Evolutionary conservation across 2,113 vertebrate genomes (phyloP), one percentile per base, ranked within the genome.

Genomic region (Tauraco erythrolophus): DNA sequence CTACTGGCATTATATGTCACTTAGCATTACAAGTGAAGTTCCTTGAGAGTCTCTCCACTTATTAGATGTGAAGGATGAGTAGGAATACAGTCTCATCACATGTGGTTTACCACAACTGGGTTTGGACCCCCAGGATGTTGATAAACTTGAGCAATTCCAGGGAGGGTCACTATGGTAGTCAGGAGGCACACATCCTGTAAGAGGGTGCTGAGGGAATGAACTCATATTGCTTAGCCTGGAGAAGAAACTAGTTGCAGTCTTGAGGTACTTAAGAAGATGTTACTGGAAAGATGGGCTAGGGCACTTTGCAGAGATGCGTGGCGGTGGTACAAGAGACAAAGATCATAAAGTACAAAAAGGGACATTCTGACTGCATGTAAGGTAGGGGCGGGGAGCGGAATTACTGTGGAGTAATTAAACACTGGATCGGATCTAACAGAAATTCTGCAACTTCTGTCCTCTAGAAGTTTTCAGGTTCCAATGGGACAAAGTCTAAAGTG

Each of bases 301-400:
- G 19, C 8, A 17, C 25, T 92, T 81, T 39, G 23, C 14, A 31
- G 62, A 58, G 31, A 31, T 76, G 23, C 23, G 6, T n/a, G 30
- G 45, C 39, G 48, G 39, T n/a, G 61, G 11, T 50, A 43, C n/a
- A 28, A 71, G 57, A 75, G 16, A 25, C 31, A 53, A 10, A 43
- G 7, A 48, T 81, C 53, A 27, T 45, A 12, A 66, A 76, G 15
- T 46, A 35, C n/a, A 35, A 45, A 23, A 75, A 41, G 12, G 14
- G 48, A 24, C 2, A 0, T 86, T 92, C 64, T 56, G 21, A 57
- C 25, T 2, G 3, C 19, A 61, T 24, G 13, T 37, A 50, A 60
- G 18, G 15, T 18, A 1, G 1, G 11, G 3, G 45, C 3, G 5
- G 14, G 35, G n/a, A 5, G 17, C 7, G 25, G 14, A 51, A 65